Base-by-base conservation (phyloP, 1,140 invertebrate species). In the Heliothis subflexa region DNA sequence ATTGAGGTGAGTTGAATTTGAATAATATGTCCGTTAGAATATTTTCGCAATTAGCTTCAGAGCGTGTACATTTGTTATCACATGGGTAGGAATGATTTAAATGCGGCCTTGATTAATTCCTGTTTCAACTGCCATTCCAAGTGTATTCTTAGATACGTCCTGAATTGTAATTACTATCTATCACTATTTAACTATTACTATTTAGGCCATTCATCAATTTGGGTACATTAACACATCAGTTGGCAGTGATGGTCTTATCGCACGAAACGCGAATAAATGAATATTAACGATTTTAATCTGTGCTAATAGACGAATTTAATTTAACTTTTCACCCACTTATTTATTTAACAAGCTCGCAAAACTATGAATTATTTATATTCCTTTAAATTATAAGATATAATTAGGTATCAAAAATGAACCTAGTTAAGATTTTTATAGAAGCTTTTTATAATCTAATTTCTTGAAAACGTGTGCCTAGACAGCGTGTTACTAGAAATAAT, bases 1-100 rank as follows among this genome's bases (percentile, higher is more conserved):
- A 79, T 78, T 66, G 47, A 83, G 84, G 84, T 86, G 52, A 86
- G 83, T 82, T 75, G 18, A n/a, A 73, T 71, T 80, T 62, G 13
- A 72, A 47, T 33, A 33, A 33, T 72, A 62, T 33, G 45, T 9
- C 68, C 68, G 55, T 78, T 78, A 78, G 18, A 57, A 70, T 64
- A 72, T 50, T 78, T 70, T 40, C 57, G 47, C 11, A 28, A 71
- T 59, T 61, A 78, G n/a, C 33, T 12, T 45, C 21, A 45, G 33
- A 16, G 25, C 28, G 28, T 33, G 14, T 47, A 59, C 54, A 21
- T 59, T 25, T 45, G 45, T 64, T 62, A 62, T 25, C 55, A 78
- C 33, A 57, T 74, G 13, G 14, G 11, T 21, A 62, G 18, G 62
- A 71, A 49, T 54, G 54, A 78, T 52, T 71, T 78, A 64, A 78